These are phyloP conservation scores for Uloborus plumipes DNA, from an alignment of 2,888 invertebrate species.

Conservation along the genomic window DNA sequence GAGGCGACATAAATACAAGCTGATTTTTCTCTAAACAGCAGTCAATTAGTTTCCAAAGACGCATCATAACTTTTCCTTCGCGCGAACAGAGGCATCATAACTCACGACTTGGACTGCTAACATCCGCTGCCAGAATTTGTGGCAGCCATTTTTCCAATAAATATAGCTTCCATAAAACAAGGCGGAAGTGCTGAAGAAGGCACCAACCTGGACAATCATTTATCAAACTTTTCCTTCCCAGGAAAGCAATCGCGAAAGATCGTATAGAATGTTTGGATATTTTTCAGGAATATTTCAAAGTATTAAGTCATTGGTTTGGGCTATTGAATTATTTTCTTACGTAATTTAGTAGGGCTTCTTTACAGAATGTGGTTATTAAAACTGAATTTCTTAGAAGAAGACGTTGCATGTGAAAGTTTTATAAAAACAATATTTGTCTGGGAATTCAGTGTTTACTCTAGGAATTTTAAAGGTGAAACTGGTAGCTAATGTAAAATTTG, in stretches of 20 bases:
- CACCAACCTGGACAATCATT: conserved; percentile 12
- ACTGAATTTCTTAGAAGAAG: no score
- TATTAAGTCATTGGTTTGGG: background rate
- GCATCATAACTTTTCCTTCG: conserved; percentile 5
- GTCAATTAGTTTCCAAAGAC: conserved; percentile 11
- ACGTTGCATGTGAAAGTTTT: no score
- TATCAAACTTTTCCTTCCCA: conserved; percentile 25
- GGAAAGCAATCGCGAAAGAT: background rate
- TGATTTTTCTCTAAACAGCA: background rate
- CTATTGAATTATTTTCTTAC: no score
- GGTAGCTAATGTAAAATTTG: no score
- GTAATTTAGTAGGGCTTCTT: no score
- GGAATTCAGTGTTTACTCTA: no score
- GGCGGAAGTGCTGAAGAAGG: conserved; percentile 25
- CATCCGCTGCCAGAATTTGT: conserved; percentile 33
- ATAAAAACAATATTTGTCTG: no score
- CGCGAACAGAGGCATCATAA: conserved; percentile 11
- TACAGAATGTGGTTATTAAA: no score
- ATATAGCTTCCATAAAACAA: conserved; percentile 55
- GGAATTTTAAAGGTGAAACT: no score
- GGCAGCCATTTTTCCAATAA: conserved; percentile 59
- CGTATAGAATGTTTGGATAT: background rate
- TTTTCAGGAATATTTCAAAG: conserved; percentile 3
- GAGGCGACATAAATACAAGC: no score
- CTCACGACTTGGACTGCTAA: conserved; percentile 1